Evolutionary conservation across 2,113 vertebrate genomes (phyloP).

Genomic region (Pangasianodon gigas): DNA sequence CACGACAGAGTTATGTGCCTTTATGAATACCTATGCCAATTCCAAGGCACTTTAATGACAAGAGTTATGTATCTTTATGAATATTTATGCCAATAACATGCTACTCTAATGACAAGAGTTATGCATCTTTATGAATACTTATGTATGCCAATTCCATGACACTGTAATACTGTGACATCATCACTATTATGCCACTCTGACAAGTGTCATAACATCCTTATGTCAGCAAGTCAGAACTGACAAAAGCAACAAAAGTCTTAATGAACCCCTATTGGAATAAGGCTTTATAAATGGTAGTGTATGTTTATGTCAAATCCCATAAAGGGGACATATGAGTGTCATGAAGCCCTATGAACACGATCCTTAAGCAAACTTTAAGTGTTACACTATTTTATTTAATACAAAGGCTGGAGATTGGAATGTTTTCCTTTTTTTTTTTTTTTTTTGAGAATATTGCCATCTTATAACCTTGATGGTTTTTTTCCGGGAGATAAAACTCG

Average conservation of each 20-base stretch:
- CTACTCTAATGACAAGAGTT: not conserved
- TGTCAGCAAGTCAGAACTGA: not conserved
- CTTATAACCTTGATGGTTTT: not conserved
- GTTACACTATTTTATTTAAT: not conserved
- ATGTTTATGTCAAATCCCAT: not conserved
- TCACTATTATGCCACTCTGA: not conserved
- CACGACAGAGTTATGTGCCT: not conserved
- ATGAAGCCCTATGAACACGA: not conserved
- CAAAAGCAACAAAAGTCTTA: not conserved
- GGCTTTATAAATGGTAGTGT: not conserved
- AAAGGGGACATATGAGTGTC: not conserved
- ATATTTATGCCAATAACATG: not conserved
- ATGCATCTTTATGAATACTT: not conserved
- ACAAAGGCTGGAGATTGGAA: not conserved
- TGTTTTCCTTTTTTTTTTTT: not conserved
- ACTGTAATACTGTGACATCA: not conserved
- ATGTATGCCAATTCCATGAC: not conserved
- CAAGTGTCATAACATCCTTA: not conserved
- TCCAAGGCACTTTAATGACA: not conserved
- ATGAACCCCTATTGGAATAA: not conserved
- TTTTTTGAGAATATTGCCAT: not conserved
- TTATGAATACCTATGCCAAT: not conserved
- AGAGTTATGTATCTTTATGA: not conserved
- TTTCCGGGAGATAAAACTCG: slow-evolving; percentile 2
- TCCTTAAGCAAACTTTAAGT: not conserved